Conservation (phyloP, 2,888 invertebrate genomes). For the Teinopalpus imperialis region DNA sequence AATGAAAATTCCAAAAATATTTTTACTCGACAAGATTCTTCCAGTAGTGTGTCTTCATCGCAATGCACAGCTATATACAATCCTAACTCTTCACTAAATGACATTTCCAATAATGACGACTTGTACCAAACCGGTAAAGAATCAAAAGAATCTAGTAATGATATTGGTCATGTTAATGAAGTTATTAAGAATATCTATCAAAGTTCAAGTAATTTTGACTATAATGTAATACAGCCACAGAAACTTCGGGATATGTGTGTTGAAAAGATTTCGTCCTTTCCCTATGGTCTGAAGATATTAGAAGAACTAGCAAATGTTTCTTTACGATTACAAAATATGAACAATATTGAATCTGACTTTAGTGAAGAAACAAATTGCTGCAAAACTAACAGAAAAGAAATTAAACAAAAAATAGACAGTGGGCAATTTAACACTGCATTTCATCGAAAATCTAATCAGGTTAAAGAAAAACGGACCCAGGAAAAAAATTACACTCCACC, state of each 20-base stretch:
- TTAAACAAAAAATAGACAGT: slow-evolving; percentile 30
- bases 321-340: slow-evolving; percentile 71
- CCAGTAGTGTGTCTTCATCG: slow-evolving; percentile 84
- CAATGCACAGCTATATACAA: slow-evolving; percentile 87
- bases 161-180: slow-evolving; percentile 72
- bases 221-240: slow-evolving; percentile 52
- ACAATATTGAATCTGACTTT: slow-evolving; percentile 38
- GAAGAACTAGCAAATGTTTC: slow-evolving; percentile 86
- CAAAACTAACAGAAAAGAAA: slow-evolving; percentile 7
- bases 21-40: slow-evolving; percentile 80
- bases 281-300: slow-evolving; percentile 86
- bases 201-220: slow-evolving; percentile 32
- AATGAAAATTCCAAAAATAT: slow-evolving; percentile 50
- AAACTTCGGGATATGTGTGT: slow-evolving; percentile 85
- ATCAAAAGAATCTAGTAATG: slow-evolving; percentile 37
- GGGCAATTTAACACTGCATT: neutral
- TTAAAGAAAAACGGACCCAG: neutral
- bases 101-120: slow-evolving; percentile 81
- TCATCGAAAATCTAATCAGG: neutral
- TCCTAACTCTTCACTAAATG: slow-evolving; percentile 82
- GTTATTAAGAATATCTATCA: slow-evolving; percentile 52
- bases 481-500: neutral
- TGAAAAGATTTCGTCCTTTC: slow-evolving; percentile 83
- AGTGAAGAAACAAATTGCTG: slow-evolving; percentile 23
- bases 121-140: slow-evolving; percentile 40